Base-by-base conservation (phyloP, 2,888 invertebrate genomes). In the Cerastis leucographa region DNA sequence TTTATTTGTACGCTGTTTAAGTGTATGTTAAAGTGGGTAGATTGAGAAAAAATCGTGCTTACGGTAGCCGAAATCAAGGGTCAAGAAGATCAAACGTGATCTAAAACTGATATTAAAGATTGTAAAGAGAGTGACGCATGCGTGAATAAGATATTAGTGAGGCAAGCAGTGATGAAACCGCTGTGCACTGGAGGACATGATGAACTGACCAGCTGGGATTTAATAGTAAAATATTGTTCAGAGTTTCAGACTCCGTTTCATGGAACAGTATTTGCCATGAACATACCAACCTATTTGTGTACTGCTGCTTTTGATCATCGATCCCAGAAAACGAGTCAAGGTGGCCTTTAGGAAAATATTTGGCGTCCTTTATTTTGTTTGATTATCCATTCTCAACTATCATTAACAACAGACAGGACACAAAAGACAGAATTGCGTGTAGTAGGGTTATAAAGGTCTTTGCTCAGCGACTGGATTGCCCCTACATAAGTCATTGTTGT, bases 31-130 rank as follows among this genome's bases (percentile, higher is more conserved):
- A 80, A 75, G 81, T 89, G 87, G 66, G 76, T 71, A 75, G 66
- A 76, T 80, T 86, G 78, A 81, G 86, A 91, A 91, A 93, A 74
- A 93, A 92, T 95, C 95, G 95, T 96, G 96, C 91, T 92, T 92
- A 96, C 96, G 91, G 96, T 96, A 96, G 96, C 96, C 94, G 92
- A 96, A 95, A 94, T 94, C 93, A 93, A 92, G 95, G 96, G 96
- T 96, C 96, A 95, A 77, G 90, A 92, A 95, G 96, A 95, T 96
- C 96, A 96, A 93, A 85, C 95, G 94, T 95, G 96, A 95, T 95
- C 94, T 91, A 94, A 95, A 95, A 95, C 94, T 95, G 96, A 96
- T 96, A 95, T 94, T 93, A 93, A 91, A 94, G 94, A 95, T 95
- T 92, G 93, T 93, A 91, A 91, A 87, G 86, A 91, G 92, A 95